These are phyloP conservation scores for Ancistrus triradiatus DNA, from an alignment of 2,113 vertebrate species.

Conservation along the genomic window DNA sequence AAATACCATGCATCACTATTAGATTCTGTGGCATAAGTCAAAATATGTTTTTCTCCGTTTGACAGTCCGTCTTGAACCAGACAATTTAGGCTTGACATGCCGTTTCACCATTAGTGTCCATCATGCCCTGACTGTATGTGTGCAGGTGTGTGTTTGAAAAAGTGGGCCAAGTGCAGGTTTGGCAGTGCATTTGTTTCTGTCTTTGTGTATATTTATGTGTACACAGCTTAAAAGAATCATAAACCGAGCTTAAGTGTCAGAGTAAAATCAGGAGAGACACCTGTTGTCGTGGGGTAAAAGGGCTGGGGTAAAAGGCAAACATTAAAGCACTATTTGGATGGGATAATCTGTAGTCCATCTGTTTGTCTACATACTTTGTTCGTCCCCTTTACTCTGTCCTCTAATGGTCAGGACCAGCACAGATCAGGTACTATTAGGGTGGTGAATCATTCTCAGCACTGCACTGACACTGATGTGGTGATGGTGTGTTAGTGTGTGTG, in stretches of 20 bases:
- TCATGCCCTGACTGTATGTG: conserved; percentile 17
- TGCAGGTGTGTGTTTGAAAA: conserved; percentile 8
- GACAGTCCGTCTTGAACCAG: conserved; percentile 25
- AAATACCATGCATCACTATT: neutral
- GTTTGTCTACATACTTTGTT: no score
- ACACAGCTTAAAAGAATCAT: neutral
- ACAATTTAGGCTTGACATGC: conserved; percentile 19
- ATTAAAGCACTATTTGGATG: no score
- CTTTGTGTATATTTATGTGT: conserved; percentile 6
- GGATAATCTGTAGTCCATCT: no score
- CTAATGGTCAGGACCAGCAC: no score
- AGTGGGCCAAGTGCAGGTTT: neutral
- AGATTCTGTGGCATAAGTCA: conserved; percentile 1
- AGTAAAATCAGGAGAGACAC: conserved; percentile 11
- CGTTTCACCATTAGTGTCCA: conserved; percentile 39
- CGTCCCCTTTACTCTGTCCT: no score
- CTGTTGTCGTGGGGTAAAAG: no score
- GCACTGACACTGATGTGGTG: no score
- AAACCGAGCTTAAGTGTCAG: conserved; percentile 16
- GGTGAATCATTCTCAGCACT: no score
- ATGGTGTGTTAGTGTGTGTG: no score
- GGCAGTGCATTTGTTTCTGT: conserved; percentile 3
- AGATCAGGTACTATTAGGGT: no score
- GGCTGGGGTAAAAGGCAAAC: no score
- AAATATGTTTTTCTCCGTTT: conserved; percentile 15